Percentiles rank a stretch among this genome's conserved stretches.
Conservation (phyloP, 2,113 vertebrate genomes). For the Melanocharis versteri region DNA sequence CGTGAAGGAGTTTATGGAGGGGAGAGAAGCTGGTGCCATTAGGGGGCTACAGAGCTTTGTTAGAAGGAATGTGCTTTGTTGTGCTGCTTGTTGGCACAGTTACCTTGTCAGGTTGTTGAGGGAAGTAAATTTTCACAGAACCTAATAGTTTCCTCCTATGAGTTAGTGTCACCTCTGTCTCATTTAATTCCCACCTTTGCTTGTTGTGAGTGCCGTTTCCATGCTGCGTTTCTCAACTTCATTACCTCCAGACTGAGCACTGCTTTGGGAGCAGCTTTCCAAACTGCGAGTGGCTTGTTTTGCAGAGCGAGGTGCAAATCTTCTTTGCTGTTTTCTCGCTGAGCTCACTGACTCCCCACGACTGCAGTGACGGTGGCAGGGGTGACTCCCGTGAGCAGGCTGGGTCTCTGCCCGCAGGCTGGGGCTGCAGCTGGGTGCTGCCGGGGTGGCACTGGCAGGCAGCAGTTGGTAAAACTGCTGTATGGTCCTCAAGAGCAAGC, state of each 20-base stretch:
- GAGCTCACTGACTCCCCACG: not conserved
- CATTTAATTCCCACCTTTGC: constrained; percentile 39
- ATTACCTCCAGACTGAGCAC: not conserved
- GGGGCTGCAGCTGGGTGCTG: not conserved
- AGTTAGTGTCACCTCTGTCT: not conserved
- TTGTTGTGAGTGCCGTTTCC: constrained; percentile 6
- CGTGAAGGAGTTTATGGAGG: not conserved
- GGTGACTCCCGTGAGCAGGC: rapidly evolving
- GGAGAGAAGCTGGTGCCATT: not conserved
- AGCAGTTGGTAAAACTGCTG: not conserved
- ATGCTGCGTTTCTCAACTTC: not conserved
- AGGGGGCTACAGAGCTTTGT: not conserved
- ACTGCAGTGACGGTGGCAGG: rapidly evolving
- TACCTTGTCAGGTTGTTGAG: not conserved
- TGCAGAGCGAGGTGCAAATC: not conserved
- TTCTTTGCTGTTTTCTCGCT: not conserved
- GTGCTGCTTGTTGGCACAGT: not conserved
- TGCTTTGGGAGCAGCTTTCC: not conserved
- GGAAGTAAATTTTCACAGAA: not conserved
- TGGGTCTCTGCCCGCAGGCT: not conserved
- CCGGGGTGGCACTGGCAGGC: not conserved
- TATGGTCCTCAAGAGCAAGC: not conserved
- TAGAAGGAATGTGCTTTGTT: not conserved
- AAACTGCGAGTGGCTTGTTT: not conserved
- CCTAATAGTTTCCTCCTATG: not conserved